Evolutionary conservation across 1,140 invertebrate genomes (phyloP), one percentile per base, ranked within the genome.

Genomic region (Melitaea cinxia): DNA sequence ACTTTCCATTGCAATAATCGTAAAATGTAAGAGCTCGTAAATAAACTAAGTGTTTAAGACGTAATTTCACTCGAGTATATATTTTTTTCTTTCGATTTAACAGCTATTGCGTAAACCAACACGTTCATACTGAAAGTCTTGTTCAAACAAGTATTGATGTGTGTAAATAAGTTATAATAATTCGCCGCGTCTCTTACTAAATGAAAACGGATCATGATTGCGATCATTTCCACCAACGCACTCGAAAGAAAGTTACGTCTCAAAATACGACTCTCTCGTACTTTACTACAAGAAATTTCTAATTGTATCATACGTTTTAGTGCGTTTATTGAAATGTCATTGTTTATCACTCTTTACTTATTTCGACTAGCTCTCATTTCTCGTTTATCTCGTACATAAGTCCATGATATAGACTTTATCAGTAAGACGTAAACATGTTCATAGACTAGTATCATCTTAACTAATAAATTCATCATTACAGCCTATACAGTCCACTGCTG

Each of bases 221-320:
- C 15, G 33, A 64, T 64, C 52, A 57, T 70, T 70, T 60, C 57
- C 63, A 68, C 47, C 26, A 50, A 24, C 35, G 55, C 21, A 47
- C 50, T 65, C 56, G 37, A 67, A 71, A 63, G 69, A 71, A 71
- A 71, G 69, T 64, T 65, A 4, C 24, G 24, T 26, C 35, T 69
- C 64, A 69, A 64, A 60, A 70, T 59, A 70, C 65, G 57, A 53
- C 69, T 71, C 69, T 49, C 69, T 62, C 61, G 23, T 54, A 56
- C 28, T 62, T 55, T 30, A 63, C 37, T 55, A 47, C 47, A 7
- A 23, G 26, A 28, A 63, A 35, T 71, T 71, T 67, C 64, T 67
- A 71, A 63, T 63, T 45, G 39, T 42, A 58, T 58, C 62, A 37
- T 59, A 47, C 54, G 23, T 28, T 45, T 56, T 28, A 37, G 12